Percentiles rank a stretch among this genome's conserved stretches.
phyloP scores from a whole-genome alignment of 2,888 invertebrate species.

The Lasius platythorax region DNA sequence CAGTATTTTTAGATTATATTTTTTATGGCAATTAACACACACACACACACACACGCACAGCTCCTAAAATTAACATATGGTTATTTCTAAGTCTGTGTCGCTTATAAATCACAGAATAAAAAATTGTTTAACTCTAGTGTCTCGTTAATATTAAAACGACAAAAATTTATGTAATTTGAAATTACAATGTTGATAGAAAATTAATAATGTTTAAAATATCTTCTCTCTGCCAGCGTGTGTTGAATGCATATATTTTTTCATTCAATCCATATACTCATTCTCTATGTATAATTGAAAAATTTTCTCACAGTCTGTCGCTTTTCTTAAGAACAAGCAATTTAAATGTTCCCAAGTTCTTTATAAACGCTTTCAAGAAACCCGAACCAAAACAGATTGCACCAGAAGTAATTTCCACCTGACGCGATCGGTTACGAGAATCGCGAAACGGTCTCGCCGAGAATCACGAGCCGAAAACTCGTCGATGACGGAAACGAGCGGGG shows the following conservation, averaged over 20 bases:
- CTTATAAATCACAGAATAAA: background rate
- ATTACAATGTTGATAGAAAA: background rate
- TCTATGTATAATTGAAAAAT: background rate
- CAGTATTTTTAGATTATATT: background rate
- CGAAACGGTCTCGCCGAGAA: background rate
- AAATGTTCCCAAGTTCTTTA: background rate
- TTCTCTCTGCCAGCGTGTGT: background rate
- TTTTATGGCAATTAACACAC: background rate
- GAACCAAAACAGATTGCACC: background rate
- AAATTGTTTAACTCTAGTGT: background rate
- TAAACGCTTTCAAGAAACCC: background rate
- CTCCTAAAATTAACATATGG: background rate
- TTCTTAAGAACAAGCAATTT: background rate
- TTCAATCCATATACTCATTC: background rate
- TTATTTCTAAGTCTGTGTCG: background rate
- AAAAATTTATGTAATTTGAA: background rate
- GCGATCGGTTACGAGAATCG: background rate
- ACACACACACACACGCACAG: background rate
- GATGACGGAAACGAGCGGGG: background rate
- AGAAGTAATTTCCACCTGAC: background rate
- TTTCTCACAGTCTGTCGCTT: background rate
- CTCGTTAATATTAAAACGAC: background rate
- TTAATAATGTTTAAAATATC: background rate
- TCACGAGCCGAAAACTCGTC: background rate
- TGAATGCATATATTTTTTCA: background rate